A percentile compares a stretch with the other conserved stretches of the same genome.
phyloP scores from a whole-genome alignment of 2,888 invertebrate species.

The Syritta pipiens region DNA sequence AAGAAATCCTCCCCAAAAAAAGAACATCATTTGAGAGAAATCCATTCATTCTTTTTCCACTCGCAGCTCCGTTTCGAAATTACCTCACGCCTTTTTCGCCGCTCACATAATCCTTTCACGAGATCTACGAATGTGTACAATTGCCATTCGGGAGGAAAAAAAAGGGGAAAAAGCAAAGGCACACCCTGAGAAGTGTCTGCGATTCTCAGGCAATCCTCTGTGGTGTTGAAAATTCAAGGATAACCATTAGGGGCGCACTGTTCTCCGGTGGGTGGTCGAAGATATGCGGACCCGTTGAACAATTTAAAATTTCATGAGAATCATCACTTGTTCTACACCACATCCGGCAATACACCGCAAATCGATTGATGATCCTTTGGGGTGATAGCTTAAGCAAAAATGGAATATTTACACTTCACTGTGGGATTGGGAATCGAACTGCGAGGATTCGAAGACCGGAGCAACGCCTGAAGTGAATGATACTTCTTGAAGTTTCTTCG shows the following conservation, averaged over 20 bases:
- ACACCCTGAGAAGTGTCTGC: constrained; percentile 21
- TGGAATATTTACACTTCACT: constrained; percentile 49
- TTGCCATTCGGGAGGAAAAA: constrained; percentile 20
- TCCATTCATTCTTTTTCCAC: constrained; percentile 7
- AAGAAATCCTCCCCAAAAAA: constrained; percentile 26
- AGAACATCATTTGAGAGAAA: constrained; percentile 25
- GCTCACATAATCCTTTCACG: constrained; percentile 65
- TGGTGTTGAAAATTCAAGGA: constrained; percentile 54
- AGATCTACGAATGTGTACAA: constrained; percentile 49
- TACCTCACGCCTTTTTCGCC: constrained; percentile 52
- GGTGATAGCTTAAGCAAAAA: constrained; percentile 37
- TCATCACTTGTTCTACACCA: constrained; percentile 67
- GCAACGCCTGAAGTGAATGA: too few relatives aligned
- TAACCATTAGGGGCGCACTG: constrained; percentile 44
- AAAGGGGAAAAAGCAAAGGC: not conserved
- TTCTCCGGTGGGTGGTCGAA: constrained; percentile 45
- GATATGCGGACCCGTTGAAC: constrained; percentile 36
- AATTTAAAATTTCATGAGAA: constrained; percentile 68
- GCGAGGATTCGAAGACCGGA: too few relatives aligned
- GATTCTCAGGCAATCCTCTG: constrained; percentile 35
- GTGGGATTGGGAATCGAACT: constrained; percentile 15
- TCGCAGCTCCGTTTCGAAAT: constrained; percentile 35
- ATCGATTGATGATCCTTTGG: constrained; percentile 64
- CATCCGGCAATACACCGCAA: constrained; percentile 58
- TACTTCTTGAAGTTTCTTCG: not conserved